Evolutionary conservation across 2,888 invertebrate species (phyloP).

Genomic region (Thumatha senex): DNA sequence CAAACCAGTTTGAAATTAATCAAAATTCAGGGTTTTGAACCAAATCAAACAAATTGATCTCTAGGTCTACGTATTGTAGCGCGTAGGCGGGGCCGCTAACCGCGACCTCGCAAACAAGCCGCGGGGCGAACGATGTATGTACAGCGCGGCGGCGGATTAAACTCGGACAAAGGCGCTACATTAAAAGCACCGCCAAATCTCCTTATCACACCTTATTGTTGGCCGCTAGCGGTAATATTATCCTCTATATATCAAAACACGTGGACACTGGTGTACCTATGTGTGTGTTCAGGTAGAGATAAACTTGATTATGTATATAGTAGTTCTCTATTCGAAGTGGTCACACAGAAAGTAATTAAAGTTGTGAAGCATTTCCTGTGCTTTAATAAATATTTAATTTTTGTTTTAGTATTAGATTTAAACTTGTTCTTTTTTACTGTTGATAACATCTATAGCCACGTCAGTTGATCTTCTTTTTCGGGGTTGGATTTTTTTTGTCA

Average conservation of each 20-base stretch:
- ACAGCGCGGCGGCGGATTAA: conserved; percentile 62
- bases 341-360: conserved; percentile 24
- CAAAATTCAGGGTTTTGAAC: background rate
- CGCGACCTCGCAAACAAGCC: conserved; percentile 19
- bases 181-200: conserved; percentile 78
- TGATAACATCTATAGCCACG: too few relatives aligned
- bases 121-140: conserved; percentile 23
- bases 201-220: conserved; percentile 77
- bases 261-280: conserved; percentile 43
- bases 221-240: conserved; percentile 63
- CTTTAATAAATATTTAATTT: conserved; percentile 11
- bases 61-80: conserved; percentile 40
- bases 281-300: conserved; percentile 48
- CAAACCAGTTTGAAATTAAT: background rate
- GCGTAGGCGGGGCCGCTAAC: conserved; percentile 39
- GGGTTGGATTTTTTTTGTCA: too few relatives aligned
- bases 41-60: background rate
- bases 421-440: too few relatives aligned
- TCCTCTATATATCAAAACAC: conserved; percentile 72
- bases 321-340: conserved; percentile 28
- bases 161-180: conserved; percentile 74
- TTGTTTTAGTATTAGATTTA: background rate
- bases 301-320: conserved; percentile 34
- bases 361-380: conserved; percentile 22
- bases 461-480: too few relatives aligned